Base-by-base conservation (phyloP, 2,888 invertebrate species). In the Ecdyonurus torrentis region DNA sequence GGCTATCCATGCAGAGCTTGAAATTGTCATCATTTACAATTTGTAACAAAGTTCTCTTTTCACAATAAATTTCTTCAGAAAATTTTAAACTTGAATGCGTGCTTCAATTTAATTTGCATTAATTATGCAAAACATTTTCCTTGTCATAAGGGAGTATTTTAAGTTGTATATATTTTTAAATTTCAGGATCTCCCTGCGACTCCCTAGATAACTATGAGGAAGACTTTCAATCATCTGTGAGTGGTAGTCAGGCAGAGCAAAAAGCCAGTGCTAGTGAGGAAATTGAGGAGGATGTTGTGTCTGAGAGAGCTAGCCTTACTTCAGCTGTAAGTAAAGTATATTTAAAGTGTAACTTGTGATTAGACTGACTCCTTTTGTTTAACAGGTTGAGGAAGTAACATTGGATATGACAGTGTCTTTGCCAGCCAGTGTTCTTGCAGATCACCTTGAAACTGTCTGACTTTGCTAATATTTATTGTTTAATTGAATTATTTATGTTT, bases 161-260 rank as follows among this genome's bases (percentile, higher is more conserved):
- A n/a, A n/a, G n/a, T n/a, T n/a, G n/a, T n/a, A n/a, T n/a, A n/a
- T n/a, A n/a, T n/a, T n/a, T n/a, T n/a, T n/a, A n/a, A n/a, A n/a
- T n/a, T n/a, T n/a, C 37, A 55, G 55, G 15, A 55, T 55, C 55
- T 25, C 24, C n/a, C 63, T 61, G 53, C 66, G 68, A 67, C 64
- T 65, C 67, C 18, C 65, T 64, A 22, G 68, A 66, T 61, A 66
- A 67, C 59, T 69, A 69, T 61, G 69, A 70, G 61, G 70, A 70
- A 63, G 70, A 70, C 53, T 68, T 69, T 59, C 66, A 68, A 52
- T 67, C 69, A 5, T 67, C 67, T 20, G 66, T 64, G 2, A 69
- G 67, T 65, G 67, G 65, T 5, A 66, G 65, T 61, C 63, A 61
- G 25, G 65, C 60, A 22, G 61, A 64, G 50, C 52, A n/a, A 25